phyloP scores from a whole-genome alignment of 2,113 vertebrate genomes.

The Oreochromis aureus region DNA sequence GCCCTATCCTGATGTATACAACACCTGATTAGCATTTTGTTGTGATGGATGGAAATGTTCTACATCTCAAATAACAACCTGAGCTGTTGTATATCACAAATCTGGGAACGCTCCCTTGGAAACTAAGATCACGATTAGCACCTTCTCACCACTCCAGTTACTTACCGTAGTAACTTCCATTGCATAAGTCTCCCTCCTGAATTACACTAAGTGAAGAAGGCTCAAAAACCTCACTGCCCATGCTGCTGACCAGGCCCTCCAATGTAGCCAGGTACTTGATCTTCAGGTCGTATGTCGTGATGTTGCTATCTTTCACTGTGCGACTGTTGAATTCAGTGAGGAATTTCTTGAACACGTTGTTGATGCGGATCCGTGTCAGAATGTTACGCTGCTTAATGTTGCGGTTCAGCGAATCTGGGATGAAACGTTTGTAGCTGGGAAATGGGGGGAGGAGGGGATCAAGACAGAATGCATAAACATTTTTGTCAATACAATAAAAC shows the following conservation, averaged over 20 bases:
- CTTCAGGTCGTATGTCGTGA: constrained; percentile 88
- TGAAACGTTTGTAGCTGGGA: constrained; percentile 88
- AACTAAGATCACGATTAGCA: neutral
- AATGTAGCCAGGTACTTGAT: constrained; percentile 95
- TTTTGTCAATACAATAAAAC: neutral
- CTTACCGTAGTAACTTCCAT: constrained; percentile 44
- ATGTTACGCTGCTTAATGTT: constrained; percentile 91
- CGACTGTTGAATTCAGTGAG: constrained; percentile 92
- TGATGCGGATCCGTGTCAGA: constrained; percentile 90
- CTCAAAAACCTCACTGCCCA: constrained; percentile 83
- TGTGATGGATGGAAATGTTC: too few species aligned
- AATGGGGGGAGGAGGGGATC: neutral
- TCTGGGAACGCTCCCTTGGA: neutral
- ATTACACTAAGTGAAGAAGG: constrained; percentile 72
- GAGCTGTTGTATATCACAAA: neutral
- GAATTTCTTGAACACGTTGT: constrained; percentile 96
- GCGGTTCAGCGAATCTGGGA: constrained; percentile 86
- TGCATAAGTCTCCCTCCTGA: constrained; percentile 80
- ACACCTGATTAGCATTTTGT: too few species aligned
- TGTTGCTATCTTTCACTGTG: constrained; percentile 87
- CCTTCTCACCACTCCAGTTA: neutral
- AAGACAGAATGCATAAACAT: neutral
- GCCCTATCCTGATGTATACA: too few species aligned
- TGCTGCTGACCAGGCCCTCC: constrained; percentile 85
- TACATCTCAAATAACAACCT: neutral